phyloP scores from a whole-genome alignment of 2,888 invertebrate species.

The Tholera decimalis region DNA sequence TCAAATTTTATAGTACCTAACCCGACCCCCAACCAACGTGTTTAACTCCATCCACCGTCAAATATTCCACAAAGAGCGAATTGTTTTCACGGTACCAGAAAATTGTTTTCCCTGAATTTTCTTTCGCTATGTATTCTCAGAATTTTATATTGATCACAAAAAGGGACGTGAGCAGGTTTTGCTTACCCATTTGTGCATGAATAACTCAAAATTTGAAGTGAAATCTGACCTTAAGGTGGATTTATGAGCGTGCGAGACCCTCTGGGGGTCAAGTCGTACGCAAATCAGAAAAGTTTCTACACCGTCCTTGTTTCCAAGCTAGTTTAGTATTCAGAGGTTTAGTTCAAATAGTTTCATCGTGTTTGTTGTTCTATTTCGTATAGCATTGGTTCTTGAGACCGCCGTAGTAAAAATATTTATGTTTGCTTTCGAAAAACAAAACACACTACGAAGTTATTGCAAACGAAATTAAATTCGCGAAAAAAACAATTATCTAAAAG shows the following conservation, averaged over 20 bases:
- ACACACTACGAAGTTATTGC: not conserved
- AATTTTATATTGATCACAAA: conserved; percentile 61
- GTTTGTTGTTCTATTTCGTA: conserved; percentile 32
- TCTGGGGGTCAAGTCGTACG: conserved; percentile 24
- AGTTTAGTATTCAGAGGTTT: conserved; percentile 51
- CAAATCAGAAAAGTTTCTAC: conserved; percentile 51
- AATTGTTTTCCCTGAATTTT: conserved; percentile 55
- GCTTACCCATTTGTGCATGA: conserved; percentile 46
- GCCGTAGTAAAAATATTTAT: conserved; percentile 32
- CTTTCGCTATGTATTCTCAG: conserved; percentile 41
- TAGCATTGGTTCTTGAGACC: not conserved
- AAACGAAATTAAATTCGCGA: conserved; percentile 9
- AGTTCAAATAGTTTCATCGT: conserved; percentile 19
- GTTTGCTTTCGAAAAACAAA: conserved; percentile 17
- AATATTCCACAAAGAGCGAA: conserved; percentile 63
- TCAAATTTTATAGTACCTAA: conserved; percentile 39
- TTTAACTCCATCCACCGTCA: conserved; percentile 50
- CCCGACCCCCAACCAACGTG: conserved; percentile 23
- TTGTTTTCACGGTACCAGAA: conserved; percentile 50
- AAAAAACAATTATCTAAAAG: conserved; percentile 37
- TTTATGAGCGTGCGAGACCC: conserved; percentile 37
- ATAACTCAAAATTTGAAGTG: conserved; percentile 60
- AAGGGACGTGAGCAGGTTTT: conserved; percentile 34
- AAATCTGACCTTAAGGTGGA: conserved; percentile 53
- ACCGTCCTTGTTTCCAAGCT: conserved; percentile 15